Conservation (phyloP, 2,113 vertebrate genomes). For the Patagioenas fasciata region DNA sequence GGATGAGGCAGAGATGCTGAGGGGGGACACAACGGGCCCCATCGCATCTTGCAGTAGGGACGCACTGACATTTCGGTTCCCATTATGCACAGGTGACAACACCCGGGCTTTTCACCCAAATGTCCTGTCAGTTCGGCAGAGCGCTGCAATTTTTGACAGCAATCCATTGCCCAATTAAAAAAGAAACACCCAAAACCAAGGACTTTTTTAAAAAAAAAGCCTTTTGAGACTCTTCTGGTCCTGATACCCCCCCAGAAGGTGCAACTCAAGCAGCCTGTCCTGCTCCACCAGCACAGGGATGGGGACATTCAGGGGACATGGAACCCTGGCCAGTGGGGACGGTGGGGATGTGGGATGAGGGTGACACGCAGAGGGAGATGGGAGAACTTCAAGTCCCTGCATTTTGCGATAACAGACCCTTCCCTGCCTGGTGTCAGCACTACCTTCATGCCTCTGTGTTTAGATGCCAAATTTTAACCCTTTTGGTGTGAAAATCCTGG, state of each 20-base stretch:
- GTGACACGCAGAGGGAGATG: conserved; percentile 30
- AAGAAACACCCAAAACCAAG: not conserved
- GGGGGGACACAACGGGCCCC: not conserved
- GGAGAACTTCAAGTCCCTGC: conserved; percentile 16
- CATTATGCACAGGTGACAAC: not conserved
- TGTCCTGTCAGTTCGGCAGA: not conserved
- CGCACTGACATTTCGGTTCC: not conserved
- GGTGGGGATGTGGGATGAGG: not conserved
- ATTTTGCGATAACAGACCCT: not conserved
- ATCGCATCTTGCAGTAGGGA: not conserved
- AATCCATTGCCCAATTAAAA: not conserved
- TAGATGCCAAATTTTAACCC: not conserved
- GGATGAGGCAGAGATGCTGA: not conserved
- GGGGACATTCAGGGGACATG: not conserved
- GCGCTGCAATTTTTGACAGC: not conserved
- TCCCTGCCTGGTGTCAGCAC: not conserved
- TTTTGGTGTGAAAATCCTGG: not conserved
- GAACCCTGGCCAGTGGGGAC: not conserved
- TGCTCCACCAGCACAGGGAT: not conserved
- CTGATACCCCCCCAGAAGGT: not conserved
- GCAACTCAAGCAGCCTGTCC: not conserved
- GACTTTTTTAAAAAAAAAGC: not conserved
- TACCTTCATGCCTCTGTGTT: not conserved
- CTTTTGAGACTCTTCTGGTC: not conserved
- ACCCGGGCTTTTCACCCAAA: not conserved